Evolutionary conservation across 2,113 vertebrate species (phyloP).

Genomic region (Sorex araneus): DNA sequence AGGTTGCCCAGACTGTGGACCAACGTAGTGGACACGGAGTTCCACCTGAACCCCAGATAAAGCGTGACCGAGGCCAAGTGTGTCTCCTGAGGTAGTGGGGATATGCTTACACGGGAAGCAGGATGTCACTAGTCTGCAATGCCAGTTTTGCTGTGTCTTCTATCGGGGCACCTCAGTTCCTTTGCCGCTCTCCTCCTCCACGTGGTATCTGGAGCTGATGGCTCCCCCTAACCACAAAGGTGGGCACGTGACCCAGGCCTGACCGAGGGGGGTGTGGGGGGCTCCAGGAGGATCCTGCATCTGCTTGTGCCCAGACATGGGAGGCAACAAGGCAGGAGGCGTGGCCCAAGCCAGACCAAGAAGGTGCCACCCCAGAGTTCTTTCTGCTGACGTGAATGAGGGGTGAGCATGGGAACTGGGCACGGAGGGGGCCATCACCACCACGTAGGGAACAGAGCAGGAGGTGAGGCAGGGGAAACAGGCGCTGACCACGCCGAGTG

Average conservation of each 20-base stretch:
- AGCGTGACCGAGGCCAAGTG: too few relatives aligned
- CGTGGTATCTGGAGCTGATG: background rate
- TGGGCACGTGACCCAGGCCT: too few relatives aligned
- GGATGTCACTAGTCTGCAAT: too few relatives aligned
- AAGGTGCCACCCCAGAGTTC: background rate
- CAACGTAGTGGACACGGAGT: too few relatives aligned
- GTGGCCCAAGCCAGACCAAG: background rate
- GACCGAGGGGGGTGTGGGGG: background rate
- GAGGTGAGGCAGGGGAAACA: background rate
- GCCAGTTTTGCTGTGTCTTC: background rate
- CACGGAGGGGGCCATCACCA: background rate
- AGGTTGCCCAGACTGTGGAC: too few relatives aligned
- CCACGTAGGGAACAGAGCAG: background rate
- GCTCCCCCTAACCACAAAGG: background rate
- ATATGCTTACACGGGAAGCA: too few relatives aligned
- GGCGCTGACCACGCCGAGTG: background rate
- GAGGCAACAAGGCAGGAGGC: background rate
- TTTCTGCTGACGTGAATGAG: background rate
- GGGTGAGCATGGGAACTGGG: background rate
- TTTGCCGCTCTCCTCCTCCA: background rate
- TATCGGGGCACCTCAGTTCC: background rate
- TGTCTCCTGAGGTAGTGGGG: too few relatives aligned
- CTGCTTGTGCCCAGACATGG: background rate
- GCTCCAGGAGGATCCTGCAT: too few relatives aligned
- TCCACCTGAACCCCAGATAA: too few relatives aligned